A percentile compares a stretch with the other conserved stretches of the same genome.
phyloP scores from a whole-genome alignment of 2,113 vertebrate genomes.

The Tiliqua scincoides region DNA sequence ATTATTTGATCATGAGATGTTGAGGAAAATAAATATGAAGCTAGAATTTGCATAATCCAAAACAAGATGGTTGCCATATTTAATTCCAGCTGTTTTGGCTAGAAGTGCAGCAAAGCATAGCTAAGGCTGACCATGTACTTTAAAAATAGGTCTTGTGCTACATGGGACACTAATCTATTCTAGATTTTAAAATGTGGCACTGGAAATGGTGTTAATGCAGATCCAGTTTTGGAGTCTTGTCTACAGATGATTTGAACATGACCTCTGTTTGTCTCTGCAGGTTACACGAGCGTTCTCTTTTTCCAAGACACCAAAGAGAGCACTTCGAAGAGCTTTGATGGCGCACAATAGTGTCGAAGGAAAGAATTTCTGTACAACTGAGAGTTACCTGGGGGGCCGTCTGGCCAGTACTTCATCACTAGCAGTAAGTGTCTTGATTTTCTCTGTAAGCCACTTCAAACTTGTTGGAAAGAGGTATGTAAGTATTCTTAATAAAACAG shows the following conservation, averaged over 20 bases:
- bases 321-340: slow-evolving; percentile 89
- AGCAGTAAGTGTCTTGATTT: slow-evolving; percentile 79
- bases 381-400: slow-evolving; percentile 74
- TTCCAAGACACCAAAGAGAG: slow-evolving; percentile 95
- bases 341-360: slow-evolving; percentile 84
- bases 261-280: slow-evolving; percentile 69
- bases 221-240: background rate
- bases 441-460: background rate
- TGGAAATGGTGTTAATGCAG: background rate
- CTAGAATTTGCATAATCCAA: background rate
- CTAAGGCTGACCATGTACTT: background rate
- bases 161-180: background rate
- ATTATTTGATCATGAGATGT: background rate
- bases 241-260: background rate
- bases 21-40: background rate
- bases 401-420: slow-evolving; percentile 84
- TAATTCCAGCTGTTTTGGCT: background rate
- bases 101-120: background rate
- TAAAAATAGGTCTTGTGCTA: background rate
- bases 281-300: slow-evolving; percentile 97
- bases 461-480: no score
- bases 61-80: background rate
- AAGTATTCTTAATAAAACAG: background rate
- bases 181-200: background rate
- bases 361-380: slow-evolving; percentile 78